These are phyloP conservation scores for Nanorana parkeri DNA, from an alignment of 2,113 vertebrate species.

Conservation along the genomic window DNA sequence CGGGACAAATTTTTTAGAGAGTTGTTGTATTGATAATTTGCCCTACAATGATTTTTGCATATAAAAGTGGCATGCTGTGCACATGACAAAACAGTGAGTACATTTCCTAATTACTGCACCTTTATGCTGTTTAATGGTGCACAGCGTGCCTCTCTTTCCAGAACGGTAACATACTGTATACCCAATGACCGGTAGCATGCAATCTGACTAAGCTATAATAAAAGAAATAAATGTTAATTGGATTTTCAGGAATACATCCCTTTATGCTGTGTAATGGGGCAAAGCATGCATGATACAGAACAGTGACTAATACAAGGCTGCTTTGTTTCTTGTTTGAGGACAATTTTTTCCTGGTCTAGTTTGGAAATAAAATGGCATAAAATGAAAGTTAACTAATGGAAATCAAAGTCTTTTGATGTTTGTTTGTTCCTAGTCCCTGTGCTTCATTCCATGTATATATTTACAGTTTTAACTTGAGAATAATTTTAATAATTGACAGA, in stretches of 20 bases:
- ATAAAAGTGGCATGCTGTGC: not conserved
- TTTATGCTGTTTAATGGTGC: conserved; percentile 36
- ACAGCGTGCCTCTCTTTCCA: conserved; percentile 5
- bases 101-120: conserved; percentile 22
- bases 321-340: not conserved
- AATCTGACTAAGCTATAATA: conserved; percentile 6
- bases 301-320: not conserved
- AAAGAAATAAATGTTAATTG: conserved; percentile 46
- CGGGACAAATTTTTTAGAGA: too few relatives aligned
- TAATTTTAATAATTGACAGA: too few relatives aligned
- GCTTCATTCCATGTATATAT: too few relatives aligned
- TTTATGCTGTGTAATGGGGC: conserved; percentile 45
- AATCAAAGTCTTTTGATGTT: too few relatives aligned
- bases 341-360: too few relatives aligned
- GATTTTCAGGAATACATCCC: conserved; percentile 20
- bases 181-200: conserved; percentile 6
- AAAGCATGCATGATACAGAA: conserved; percentile 17
- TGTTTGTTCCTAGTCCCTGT: too few relatives aligned
- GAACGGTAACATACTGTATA: conserved; percentile 21
- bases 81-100: conserved; percentile 7
- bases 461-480: too few relatives aligned
- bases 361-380: not conserved
- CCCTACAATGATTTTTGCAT: too few relatives aligned
- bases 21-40: too few relatives aligned
- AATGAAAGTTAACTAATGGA: not conserved